Evolutionary conservation across 1,140 invertebrate genomes (phyloP).

Genomic region (Hycleus phaleratus): DNA sequence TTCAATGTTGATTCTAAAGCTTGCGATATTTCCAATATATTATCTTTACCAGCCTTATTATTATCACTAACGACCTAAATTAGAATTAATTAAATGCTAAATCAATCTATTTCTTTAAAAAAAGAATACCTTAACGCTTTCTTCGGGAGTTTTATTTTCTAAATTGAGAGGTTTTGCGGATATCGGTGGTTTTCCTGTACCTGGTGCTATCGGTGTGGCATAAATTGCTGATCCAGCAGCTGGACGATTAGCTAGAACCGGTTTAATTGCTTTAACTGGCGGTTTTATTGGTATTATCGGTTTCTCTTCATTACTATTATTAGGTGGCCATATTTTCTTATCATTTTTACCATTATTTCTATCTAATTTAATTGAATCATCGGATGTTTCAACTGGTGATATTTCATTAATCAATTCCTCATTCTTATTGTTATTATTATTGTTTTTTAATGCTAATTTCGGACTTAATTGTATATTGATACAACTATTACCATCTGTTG

Average conservation of each 20-base stretch:
- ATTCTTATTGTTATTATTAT: constrained; percentile 26
- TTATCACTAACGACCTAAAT: constrained; percentile 28
- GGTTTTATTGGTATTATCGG: constrained; percentile 65
- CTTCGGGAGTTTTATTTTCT: constrained; percentile 40
- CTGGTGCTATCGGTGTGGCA: constrained; percentile 51
- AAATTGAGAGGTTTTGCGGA: constrained; percentile 53
- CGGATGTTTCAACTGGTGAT: constrained; percentile 30
- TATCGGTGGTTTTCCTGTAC: constrained; percentile 43
- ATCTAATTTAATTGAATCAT: constrained; percentile 39
- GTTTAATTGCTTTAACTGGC: constrained; percentile 48
- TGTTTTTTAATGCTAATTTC: constrained; percentile 48
- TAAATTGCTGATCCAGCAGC: constrained; percentile 48
- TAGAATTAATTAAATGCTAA: too few species aligned
- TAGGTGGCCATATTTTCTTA: constrained; percentile 49
- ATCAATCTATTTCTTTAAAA: too few species aligned
- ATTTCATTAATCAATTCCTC: constrained; percentile 32
- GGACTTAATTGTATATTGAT: constrained; percentile 51
- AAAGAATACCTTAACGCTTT: constrained; percentile 41
- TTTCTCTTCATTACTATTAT: constrained; percentile 48
- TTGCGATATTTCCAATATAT: constrained; percentile 61
- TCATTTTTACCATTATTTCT: constrained; percentile 44
- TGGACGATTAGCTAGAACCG: constrained; percentile 36
- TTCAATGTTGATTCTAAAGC: constrained; percentile 59
- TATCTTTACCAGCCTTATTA: constrained; percentile 46
- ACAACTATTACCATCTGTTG: constrained; percentile 23